A percentile compares a stretch with the other conserved stretches of the same genome.
These are phyloP conservation scores for Linepithema humile DNA, from an alignment of 1,140 invertebrate genomes.

Conservation along the genomic window DNA sequence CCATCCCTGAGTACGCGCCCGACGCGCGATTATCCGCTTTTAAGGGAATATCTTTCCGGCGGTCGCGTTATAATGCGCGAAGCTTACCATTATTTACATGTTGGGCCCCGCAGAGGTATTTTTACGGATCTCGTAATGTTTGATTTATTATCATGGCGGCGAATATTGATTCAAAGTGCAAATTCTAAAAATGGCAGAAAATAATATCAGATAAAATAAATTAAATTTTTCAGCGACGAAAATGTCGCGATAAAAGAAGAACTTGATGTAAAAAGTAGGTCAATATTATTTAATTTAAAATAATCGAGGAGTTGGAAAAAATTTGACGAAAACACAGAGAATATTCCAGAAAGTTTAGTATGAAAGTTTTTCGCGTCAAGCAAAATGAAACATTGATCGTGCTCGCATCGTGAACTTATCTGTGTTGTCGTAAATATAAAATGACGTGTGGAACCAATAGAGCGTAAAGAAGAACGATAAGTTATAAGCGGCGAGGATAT, in stretches of 20 bases:
- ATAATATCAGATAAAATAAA: not conserved
- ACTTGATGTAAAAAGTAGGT: not conserved
- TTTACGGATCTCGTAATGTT: slow-evolving; percentile 10
- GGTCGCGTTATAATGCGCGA: slow-evolving; percentile 19
- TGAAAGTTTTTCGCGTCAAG: not conserved
- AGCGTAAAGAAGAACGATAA: slow-evolving; percentile 30
- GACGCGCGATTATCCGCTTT: slow-evolving; percentile 56
- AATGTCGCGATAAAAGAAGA: not conserved
- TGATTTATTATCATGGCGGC: slow-evolving; percentile 14
- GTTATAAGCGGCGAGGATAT: slow-evolving; percentile 13
- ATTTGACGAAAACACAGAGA: too few species aligned
- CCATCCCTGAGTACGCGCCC: slow-evolving; percentile 12
- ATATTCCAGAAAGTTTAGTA: too few species aligned
- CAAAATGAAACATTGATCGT: not conserved
- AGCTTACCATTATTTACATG: slow-evolving; percentile 39
- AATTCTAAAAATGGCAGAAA: not conserved
- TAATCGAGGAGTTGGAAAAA: not conserved
- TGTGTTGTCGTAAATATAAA: not conserved
- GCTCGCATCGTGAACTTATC: not conserved
- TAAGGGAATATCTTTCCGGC: slow-evolving; percentile 42
- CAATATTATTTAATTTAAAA: not conserved
- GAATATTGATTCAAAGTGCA: not conserved
- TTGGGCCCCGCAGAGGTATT: not conserved
- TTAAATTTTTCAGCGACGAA: not conserved
- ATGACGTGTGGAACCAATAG: slow-evolving; percentile 18